Conservation (phyloP, 2,888 invertebrate genomes). For the Drosophila algonquin region DNA sequence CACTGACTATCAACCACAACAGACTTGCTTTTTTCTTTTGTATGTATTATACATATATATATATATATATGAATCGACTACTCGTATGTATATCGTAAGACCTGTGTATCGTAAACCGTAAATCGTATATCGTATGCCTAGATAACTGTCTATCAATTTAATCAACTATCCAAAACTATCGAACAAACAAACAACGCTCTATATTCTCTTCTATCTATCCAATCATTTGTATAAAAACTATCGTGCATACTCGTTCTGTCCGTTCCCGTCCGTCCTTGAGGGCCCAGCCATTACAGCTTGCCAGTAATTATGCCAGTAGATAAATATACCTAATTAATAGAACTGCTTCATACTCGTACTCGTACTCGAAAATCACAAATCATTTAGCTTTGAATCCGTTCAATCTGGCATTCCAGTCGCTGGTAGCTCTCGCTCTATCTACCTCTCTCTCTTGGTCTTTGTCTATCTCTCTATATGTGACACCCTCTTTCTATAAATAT, state of each 20-base stretch:
- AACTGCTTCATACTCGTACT: not conserved
- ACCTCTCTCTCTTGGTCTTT: not conserved
- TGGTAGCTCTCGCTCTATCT: slow-evolving; percentile 2
- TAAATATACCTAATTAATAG: no score
- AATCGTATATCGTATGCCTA: slow-evolving; percentile 41
- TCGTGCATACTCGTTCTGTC: not conserved
- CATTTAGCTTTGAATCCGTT: not conserved
- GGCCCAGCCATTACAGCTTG: not conserved
- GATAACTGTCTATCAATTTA: slow-evolving; percentile 39
- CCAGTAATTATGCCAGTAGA: no score
- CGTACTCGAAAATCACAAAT: not conserved
- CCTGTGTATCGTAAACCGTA: slow-evolving; percentile 14
- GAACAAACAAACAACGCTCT: slow-evolving; percentile 15
- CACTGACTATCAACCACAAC: slow-evolving; percentile 30
- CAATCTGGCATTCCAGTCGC: not conserved
- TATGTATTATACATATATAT: slow-evolving; percentile 55
- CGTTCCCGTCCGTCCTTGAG: not conserved
- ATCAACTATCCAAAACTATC: slow-evolving; percentile 8
- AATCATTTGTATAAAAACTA: not conserved
- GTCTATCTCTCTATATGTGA: slow-evolving; percentile 28
- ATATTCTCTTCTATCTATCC: slow-evolving; percentile 3
- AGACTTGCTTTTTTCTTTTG: slow-evolving; percentile 79
- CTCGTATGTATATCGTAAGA: slow-evolving; percentile 39
- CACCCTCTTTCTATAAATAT: slow-evolving; percentile 7
- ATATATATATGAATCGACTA: slow-evolving; percentile 32